Conservation (phyloP, 2,797 vertebrate genomes). For the Sphenodon punctatus region DNA sequence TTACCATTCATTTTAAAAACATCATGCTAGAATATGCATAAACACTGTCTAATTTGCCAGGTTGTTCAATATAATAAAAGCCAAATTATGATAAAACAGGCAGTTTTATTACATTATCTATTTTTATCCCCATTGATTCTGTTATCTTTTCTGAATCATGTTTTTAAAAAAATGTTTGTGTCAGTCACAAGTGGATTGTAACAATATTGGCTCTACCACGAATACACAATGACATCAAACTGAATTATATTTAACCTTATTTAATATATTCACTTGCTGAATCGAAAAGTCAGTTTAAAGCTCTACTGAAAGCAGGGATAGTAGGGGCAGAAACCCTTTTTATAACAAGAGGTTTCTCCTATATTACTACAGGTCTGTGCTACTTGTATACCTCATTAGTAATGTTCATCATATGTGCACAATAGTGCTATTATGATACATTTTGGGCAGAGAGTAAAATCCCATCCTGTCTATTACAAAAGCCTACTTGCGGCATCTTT, state of each 20-base stretch:
- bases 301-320: background rate
- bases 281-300: background rate
- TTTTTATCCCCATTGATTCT: conserved; percentile 49
- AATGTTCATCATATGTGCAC: background rate
- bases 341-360: background rate
- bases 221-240: conserved; percentile 18
- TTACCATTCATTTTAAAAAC: background rate
- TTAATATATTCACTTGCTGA: background rate
- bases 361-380: background rate
- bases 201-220: conserved; percentile 42
- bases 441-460: background rate
- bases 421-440: conserved; percentile 12
- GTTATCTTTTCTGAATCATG: conserved; percentile 31
- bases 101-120: background rate
- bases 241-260: conserved; percentile 50
- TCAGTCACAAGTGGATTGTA: conserved; percentile 42
- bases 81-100: conserved; percentile 8
- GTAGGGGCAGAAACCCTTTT: background rate
- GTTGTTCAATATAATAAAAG: conserved; percentile 26
- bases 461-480: background rate
- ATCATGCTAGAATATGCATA: background rate
- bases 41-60: conserved; percentile 4
- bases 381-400: background rate
- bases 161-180: conserved; percentile 27
- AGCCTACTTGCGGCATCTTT: conserved; percentile 11